Percentiles rank a stretch among this genome's conserved stretches.
Evolutionary conservation across 1,140 invertebrate species (phyloP).

Genomic region (Agrypnia vestita): DNA sequence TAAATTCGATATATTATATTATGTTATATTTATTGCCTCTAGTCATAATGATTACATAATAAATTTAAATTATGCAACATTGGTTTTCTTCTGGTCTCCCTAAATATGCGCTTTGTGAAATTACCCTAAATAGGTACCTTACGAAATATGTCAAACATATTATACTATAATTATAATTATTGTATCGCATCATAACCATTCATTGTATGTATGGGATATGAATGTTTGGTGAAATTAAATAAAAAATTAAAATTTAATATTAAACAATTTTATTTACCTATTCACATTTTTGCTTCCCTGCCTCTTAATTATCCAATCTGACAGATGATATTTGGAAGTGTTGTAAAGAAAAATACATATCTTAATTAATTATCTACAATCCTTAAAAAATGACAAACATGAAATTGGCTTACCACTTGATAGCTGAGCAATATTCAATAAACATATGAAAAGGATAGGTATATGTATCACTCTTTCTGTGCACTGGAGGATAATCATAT

Average conservation of each 20-base stretch:
- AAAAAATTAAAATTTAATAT: slow-evolving; percentile 48
- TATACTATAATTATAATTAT: slow-evolving; percentile 50
- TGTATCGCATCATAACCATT: slow-evolving; percentile 60
- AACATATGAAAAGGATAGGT: too few species aligned
- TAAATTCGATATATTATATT: slow-evolving; percentile 52
- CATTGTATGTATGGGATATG: slow-evolving; percentile 60
- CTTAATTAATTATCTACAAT: too few species aligned
- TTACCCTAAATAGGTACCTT: slow-evolving; percentile 59
- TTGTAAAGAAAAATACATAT: too few species aligned
- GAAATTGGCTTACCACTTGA: too few species aligned
- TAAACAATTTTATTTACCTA: neutral
- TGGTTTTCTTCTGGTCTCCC: slow-evolving; percentile 59
- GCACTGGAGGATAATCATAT: too few species aligned
- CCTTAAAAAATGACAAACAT: too few species aligned
- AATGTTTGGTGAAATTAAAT: slow-evolving; percentile 60
- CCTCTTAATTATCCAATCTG: too few species aligned
- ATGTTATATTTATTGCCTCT: slow-evolving; percentile 59
- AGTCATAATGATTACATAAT: slow-evolving; percentile 59
- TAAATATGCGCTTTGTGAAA: slow-evolving; percentile 60
- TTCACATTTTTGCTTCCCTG: neutral
- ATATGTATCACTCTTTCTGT: too few species aligned
- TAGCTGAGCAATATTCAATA: too few species aligned
- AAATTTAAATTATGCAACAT: slow-evolving; percentile 54
- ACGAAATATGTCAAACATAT: slow-evolving; percentile 60
- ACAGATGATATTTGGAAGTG: too few species aligned